These are phyloP conservation scores for Zoanthus solanderi DNA, from an alignment of 92 coral and sea anemone genomes.

Conservation along the genomic window DNA sequence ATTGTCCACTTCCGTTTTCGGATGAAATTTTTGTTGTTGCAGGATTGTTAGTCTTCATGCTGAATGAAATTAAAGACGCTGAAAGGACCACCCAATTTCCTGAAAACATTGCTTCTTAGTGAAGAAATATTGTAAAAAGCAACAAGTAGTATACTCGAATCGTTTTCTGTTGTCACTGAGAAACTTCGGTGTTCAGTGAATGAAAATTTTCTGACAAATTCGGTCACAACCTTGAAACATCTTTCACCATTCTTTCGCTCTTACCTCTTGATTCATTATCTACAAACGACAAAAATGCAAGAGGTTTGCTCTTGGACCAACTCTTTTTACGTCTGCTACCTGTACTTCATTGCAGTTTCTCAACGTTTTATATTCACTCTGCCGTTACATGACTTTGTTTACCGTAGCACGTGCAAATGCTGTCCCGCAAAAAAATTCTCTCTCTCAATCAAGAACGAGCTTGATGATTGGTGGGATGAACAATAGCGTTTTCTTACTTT, in stretches of 20 bases:
- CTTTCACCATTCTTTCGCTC: background rate
- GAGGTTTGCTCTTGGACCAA: background rate
- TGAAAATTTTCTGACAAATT: slow-evolving; percentile 12
- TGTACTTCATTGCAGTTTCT: slow-evolving; percentile 35
- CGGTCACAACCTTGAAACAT: slow-evolving; percentile 25
- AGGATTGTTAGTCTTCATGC: slow-evolving; percentile 24
- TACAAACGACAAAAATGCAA: slow-evolving; percentile 13
- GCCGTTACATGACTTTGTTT: slow-evolving; percentile 22
- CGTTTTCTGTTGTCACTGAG: background rate
- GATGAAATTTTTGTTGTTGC: slow-evolving; percentile 35
- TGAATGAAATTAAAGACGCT: slow-evolving; percentile 56
- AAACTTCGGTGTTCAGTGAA: background rate
- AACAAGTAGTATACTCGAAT: background rate
- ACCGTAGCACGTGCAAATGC: slow-evolving; percentile 49
- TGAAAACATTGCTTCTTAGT: background rate
- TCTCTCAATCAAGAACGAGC: background rate
- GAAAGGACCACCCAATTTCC: slow-evolving; percentile 15
- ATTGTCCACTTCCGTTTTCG: slow-evolving; percentile 39
- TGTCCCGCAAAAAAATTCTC: background rate
- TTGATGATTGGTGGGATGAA: slow-evolving; percentile 12
- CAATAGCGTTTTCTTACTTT: background rate
- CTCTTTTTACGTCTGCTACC: slow-evolving; percentile 14
- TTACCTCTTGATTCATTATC: slow-evolving; percentile 46
- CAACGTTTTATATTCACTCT: slow-evolving; percentile 14
- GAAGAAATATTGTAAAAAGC: slow-evolving; percentile 18